A percentile compares a stretch with the other conserved stretches of the same genome.
These are phyloP conservation scores for Hypolimnas misippus DNA, from an alignment of 2,888 invertebrate species.

Conservation along the genomic window DNA sequence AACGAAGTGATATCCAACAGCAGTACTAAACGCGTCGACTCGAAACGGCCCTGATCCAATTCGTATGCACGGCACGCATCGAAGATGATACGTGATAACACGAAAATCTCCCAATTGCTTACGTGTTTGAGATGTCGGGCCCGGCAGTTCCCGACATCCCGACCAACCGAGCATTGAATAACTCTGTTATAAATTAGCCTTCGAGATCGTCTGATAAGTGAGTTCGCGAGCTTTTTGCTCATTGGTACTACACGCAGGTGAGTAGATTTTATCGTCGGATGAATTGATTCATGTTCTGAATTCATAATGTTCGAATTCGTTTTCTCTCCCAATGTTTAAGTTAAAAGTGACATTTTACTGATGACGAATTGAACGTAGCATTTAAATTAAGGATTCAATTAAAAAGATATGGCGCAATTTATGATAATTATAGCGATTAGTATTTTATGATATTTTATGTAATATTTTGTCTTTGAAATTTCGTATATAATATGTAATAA, in stretches of 20 bases:
- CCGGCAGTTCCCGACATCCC: conserved; percentile 51
- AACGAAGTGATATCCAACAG: conserved; percentile 59
- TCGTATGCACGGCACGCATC: conserved; percentile 72
- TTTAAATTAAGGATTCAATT: conserved; percentile 25
- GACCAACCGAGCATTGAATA: conserved; percentile 75
- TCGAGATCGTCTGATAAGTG: conserved; percentile 76
- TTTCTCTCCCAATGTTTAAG: conserved; percentile 29
- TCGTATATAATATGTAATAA: no score
- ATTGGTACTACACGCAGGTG: conserved; percentile 66
- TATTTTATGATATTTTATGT: background rate
- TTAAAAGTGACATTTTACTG: conserved; percentile 19
- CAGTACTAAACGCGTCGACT: conserved; percentile 56
- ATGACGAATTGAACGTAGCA: conserved; percentile 27
- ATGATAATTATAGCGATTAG: background rate
- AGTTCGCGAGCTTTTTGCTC: conserved; percentile 71
- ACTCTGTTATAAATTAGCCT: conserved; percentile 80
- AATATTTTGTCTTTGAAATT: background rate
- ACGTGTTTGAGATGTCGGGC: conserved; percentile 72
- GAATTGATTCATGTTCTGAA: conserved; percentile 76
- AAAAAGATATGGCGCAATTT: conserved; percentile 9
- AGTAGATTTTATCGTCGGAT: conserved; percentile 76
- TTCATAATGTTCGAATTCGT: conserved; percentile 54
- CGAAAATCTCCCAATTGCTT: conserved; percentile 83
- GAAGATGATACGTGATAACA: conserved; percentile 84
- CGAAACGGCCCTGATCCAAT: conserved; percentile 45